phyloP scores from a whole-genome alignment of 2,797 vertebrate genomes.

The Siniperca undulata region DNA sequence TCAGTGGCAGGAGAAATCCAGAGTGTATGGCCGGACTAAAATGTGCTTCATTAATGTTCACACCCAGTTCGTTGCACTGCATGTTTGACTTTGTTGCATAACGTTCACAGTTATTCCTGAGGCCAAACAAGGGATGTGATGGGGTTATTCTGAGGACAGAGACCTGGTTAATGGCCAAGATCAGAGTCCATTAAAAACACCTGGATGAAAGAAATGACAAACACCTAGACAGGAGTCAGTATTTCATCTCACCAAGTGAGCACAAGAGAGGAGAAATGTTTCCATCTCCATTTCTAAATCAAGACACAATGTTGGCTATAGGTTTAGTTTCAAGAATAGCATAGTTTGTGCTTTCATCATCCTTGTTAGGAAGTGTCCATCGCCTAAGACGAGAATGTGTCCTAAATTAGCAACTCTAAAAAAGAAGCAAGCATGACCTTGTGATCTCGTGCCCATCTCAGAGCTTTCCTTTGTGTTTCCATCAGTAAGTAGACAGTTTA shows the following conservation, averaged over 20 bases:
- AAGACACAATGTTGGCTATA: not conserved
- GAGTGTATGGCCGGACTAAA: slow-evolving; percentile 58
- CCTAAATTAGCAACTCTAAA: slow-evolving; percentile 38
- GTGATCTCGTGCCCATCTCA: slow-evolving; percentile 21
- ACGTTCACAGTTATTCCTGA: slow-evolving; percentile 59
- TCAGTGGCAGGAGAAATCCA: slow-evolving; percentile 56
- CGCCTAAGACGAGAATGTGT: slow-evolving; percentile 22
- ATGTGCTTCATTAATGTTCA: slow-evolving; percentile 69
- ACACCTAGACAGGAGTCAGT: not conserved
- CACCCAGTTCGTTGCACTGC: slow-evolving; percentile 53
- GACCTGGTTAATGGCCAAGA: slow-evolving; percentile 50
- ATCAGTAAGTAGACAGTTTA: slow-evolving; percentile 62
- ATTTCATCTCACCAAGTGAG: not conserved
- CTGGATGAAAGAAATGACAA: slow-evolving; percentile 34
- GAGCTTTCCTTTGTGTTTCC: slow-evolving; percentile 58
- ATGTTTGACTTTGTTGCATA: slow-evolving; percentile 71
- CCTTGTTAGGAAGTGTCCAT: slow-evolving; percentile 26
- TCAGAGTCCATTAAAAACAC: slow-evolving; percentile 31
- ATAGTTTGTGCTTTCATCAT: slow-evolving; percentile 8
- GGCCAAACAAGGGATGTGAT: slow-evolving; percentile 47
- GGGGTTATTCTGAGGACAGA: slow-evolving; percentile 67
- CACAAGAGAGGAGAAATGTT: not conserved
- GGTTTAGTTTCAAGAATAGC: slow-evolving; percentile 17
- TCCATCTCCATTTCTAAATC: slow-evolving; percentile 34
- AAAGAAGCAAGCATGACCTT: slow-evolving; percentile 37